These are phyloP conservation scores for Microcebus tavaratra DNA, from an alignment of 2,113 vertebrate genomes.

Conservation along the genomic window DNA sequence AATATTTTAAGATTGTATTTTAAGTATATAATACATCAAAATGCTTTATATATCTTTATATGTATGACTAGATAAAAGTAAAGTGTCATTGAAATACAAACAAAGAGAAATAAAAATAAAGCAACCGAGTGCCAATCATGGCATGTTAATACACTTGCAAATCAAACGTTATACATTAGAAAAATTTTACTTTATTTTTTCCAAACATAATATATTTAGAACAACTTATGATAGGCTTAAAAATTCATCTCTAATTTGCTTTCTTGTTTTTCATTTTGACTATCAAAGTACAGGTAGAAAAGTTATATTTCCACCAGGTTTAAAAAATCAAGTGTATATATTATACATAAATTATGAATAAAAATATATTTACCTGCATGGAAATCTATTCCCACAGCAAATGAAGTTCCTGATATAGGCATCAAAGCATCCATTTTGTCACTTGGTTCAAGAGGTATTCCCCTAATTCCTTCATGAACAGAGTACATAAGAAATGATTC, in stretches of 20 bases:
- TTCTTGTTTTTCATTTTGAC: constrained; percentile 12
- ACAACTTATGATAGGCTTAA: neutral
- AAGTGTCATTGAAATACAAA: neutral
- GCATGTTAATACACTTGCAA: neutral
- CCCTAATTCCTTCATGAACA: constrained; percentile 96
- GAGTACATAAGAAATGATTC: constrained; percentile 99
- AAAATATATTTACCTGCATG: constrained; percentile 91
- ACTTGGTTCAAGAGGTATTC: constrained; percentile 94
- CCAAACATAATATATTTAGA: neutral
- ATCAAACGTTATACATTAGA: neutral
- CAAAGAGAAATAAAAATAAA: neutral
- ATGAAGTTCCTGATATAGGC: constrained; percentile 95
- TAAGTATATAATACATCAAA: neutral
- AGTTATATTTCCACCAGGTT: neutral
- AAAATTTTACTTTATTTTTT: neutral
- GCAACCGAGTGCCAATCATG: neutral
- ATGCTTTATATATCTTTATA: neutral
- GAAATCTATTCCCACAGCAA: constrained; percentile 98
- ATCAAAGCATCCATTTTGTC: constrained; percentile 97
- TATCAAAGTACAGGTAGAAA: constrained; percentile 13
- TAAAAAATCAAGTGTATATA: constrained; percentile 24
- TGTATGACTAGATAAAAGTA: neutral
- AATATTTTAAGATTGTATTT: constrained; percentile 23
- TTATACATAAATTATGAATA: constrained; percentile 24
- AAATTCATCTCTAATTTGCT: neutral